These are phyloP conservation scores for Nesidiocoris tenuis DNA, from an alignment of 2,888 invertebrate species.

Conservation along the genomic window DNA sequence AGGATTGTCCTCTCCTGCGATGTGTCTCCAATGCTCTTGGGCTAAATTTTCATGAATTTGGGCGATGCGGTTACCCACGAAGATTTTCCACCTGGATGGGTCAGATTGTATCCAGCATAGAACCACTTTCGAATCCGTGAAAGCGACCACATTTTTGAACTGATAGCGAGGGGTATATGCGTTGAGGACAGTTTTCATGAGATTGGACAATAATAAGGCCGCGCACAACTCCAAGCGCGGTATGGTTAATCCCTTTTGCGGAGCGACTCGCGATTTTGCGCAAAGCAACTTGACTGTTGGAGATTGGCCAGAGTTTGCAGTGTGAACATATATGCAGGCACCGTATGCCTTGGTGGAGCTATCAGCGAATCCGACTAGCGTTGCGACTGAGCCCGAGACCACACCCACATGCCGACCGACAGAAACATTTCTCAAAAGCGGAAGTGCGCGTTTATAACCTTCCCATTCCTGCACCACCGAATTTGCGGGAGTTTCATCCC, in stretches of 20 bases:
- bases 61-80: not conserved
- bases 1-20: not conserved
- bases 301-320: not conserved
- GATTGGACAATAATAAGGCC: slow-evolving; percentile 10
- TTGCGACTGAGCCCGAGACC: not conserved
- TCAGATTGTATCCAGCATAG: slow-evolving; percentile 10
- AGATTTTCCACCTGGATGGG: slow-evolving; percentile 4
- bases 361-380: slow-evolving; percentile 15
- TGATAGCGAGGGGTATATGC: not conserved
- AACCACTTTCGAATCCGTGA: slow-evolving; percentile 11
- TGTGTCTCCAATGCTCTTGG: not conserved
- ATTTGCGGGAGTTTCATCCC: not conserved
- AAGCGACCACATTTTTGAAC: not conserved
- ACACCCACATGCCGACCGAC: slow-evolving; percentile 8
- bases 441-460: not conserved
- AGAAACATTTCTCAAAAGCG: not conserved
- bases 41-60: slow-evolving; percentile 7
- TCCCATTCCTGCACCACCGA: not conserved
- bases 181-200: not conserved
- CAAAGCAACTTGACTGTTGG: not conserved
- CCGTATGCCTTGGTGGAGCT: slow-evolving; percentile 11
- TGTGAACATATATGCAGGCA: not conserved
- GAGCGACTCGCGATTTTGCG: slow-evolving; percentile 9
- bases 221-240: slow-evolving; percentile 19
- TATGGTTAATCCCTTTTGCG: not conserved